A percentile compares a stretch with the other conserved stretches of the same genome.
phyloP scores from a whole-genome alignment of 2,113 vertebrate species.

The Nibea coibor region DNA sequence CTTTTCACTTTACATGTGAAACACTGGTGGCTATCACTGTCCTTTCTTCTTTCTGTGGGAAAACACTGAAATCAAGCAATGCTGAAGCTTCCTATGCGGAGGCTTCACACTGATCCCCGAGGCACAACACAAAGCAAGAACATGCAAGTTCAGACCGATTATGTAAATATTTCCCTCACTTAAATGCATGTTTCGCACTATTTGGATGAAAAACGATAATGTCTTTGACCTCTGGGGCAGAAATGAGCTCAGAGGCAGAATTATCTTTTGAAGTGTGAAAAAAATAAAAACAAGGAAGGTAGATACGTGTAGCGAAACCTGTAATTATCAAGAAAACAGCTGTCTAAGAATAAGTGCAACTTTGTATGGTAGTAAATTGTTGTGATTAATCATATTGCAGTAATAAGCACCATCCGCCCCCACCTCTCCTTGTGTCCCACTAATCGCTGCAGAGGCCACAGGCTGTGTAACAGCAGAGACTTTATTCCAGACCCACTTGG shows the following conservation, averaged over 20 bases:
- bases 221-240: constrained; percentile 51
- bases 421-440: constrained; percentile 46
- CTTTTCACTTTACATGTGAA: background rate
- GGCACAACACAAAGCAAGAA: constrained; percentile 63
- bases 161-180: constrained; percentile 57
- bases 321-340: constrained; percentile 25
- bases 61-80: constrained; percentile 28
- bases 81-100: constrained; percentile 14
- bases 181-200: constrained; percentile 32
- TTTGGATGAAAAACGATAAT: constrained; percentile 53
- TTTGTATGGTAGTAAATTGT: constrained; percentile 23
- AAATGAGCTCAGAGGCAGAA: constrained; percentile 39
- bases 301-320: background rate
- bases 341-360: constrained; percentile 8
- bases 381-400: constrained; percentile 49
- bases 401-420: constrained; percentile 52
- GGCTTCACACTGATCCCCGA: constrained; percentile 27
- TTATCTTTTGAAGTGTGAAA: constrained; percentile 17
- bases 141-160: constrained; percentile 66
- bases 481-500: constrained; percentile 68
- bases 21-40: background rate
- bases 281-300: background rate
- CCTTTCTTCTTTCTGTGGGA: constrained; percentile 12
- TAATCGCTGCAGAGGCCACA: constrained; percentile 60
- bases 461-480: constrained; percentile 54